These are phyloP conservation scores for Pterostichus madidus DNA, from an alignment of 2,888 invertebrate species.

Conservation along the genomic window DNA sequence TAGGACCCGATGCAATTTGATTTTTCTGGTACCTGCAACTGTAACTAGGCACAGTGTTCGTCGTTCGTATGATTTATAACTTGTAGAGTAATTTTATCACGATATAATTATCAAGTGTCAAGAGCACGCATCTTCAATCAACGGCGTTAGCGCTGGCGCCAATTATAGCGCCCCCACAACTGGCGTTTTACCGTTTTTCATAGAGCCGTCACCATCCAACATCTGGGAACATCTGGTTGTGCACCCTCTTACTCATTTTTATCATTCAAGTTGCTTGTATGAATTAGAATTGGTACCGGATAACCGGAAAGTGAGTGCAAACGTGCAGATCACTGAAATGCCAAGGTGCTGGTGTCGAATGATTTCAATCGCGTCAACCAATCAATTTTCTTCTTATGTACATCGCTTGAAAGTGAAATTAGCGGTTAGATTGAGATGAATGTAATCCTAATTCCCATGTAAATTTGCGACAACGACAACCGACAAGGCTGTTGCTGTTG, in stretches of 20 bases:
- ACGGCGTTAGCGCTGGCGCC: slow-evolving; percentile 4
- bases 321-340: background rate
- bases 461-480: slow-evolving; percentile 73
- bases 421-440: slow-evolving; percentile 71
- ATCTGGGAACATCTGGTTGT: slow-evolving; percentile 7
- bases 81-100: slow-evolving; percentile 29
- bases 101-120: slow-evolving; percentile 40
- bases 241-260: background rate
- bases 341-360: slow-evolving; percentile 48
- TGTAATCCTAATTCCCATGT: slow-evolving; percentile 75
- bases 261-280: background rate
- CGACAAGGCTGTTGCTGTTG: slow-evolving; percentile 71
- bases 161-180: slow-evolving; percentile 22
- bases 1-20: slow-evolving; percentile 30
- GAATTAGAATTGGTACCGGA: too few relatives aligned
- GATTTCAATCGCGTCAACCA: slow-evolving; percentile 16
- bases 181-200: slow-evolving; percentile 25
- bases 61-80: slow-evolving; percentile 18
- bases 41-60: too few relatives aligned
- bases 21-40: slow-evolving; percentile 10
- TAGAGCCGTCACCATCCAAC: background rate
- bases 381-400: slow-evolving; percentile 31
- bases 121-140: slow-evolving; percentile 32
- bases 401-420: slow-evolving; percentile 24
- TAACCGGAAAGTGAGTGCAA: too few relatives aligned